phyloP scores from a whole-genome alignment of 2,888 invertebrate species.

The Sialis fuliginosa region DNA sequence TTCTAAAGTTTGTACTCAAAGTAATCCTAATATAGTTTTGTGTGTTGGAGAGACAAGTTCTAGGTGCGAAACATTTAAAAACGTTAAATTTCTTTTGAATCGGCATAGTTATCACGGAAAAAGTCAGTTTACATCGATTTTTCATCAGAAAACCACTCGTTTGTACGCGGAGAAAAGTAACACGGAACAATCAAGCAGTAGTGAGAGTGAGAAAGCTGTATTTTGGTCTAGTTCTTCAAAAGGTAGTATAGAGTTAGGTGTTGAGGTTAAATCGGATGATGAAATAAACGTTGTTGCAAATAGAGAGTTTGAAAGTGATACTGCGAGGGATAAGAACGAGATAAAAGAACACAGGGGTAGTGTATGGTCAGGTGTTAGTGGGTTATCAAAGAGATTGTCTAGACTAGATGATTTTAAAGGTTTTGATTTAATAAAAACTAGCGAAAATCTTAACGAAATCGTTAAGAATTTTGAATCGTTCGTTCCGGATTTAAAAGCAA shows the following conservation, averaged over 20 bases:
- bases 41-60: neutral
- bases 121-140: neutral
- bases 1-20: neutral
- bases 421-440: too few species aligned
- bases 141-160: constrained; percentile 1
- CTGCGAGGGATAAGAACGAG: neutral
- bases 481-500: neutral
- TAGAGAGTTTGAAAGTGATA: too few species aligned
- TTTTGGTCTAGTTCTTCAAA: too few species aligned
- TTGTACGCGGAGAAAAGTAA: neutral
- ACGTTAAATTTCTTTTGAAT: neutral
- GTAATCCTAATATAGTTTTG: neutral
- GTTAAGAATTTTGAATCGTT: neutral
- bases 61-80: neutral
- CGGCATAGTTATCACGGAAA: too few species aligned
- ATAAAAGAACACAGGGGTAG: too few species aligned
- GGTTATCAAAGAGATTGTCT: too few species aligned
- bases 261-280: too few species aligned
- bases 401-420: too few species aligned
- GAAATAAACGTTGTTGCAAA: too few species aligned
- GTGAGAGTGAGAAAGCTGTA: too few species aligned
- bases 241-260: too few species aligned
- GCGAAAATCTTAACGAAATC: too few species aligned
- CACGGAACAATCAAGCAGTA: neutral
- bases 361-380: neutral